Percentiles rank a stretch among this genome's conserved stretches.
Evolutionary conservation across 2,888 invertebrate species (phyloP).

Genomic region (Dioctria rufipes): DNA sequence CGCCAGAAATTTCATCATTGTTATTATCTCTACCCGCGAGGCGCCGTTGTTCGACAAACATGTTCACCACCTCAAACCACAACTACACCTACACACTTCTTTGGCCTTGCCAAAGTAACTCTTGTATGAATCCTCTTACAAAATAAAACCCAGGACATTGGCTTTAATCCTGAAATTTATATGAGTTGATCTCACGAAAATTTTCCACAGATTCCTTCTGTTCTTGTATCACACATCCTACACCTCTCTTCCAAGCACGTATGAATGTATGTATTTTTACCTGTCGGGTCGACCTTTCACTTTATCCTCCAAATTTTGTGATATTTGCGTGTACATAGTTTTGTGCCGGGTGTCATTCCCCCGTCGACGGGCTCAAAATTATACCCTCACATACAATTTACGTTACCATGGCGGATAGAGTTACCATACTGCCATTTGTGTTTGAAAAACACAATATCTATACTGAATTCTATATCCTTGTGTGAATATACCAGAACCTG

Average conservation of each 20-base stretch:
- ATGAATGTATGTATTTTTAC: background rate
- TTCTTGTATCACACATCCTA: background rate
- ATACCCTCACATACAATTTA: background rate
- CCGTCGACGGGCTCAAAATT: constrained; percentile 1
- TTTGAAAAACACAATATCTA: constrained; percentile 4
- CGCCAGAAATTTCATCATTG: too few relatives aligned
- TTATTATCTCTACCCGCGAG: too few relatives aligned
- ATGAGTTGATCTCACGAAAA: constrained; percentile 22
- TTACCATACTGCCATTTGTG: constrained; percentile 23
- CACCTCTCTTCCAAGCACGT: too few relatives aligned
- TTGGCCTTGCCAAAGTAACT: too few relatives aligned
- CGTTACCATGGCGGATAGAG: background rate
- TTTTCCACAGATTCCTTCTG: constrained; percentile 28
- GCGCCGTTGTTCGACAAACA: too few relatives aligned
- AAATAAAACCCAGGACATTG: background rate
- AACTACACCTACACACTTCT: too few relatives aligned
- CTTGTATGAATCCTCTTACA: background rate
- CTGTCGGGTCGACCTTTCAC: constrained; percentile 8
- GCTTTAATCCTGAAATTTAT: constrained; percentile 20
- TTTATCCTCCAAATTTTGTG: background rate
- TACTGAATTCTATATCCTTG: background rate
- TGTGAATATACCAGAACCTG: background rate
- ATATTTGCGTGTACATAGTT: constrained; percentile 3
- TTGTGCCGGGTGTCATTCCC: constrained; percentile 26
- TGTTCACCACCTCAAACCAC: too few relatives aligned